These are phyloP conservation scores for Taenioides sp. DNA, from an alignment of 2,797 vertebrate species.

Conservation along the genomic window DNA sequence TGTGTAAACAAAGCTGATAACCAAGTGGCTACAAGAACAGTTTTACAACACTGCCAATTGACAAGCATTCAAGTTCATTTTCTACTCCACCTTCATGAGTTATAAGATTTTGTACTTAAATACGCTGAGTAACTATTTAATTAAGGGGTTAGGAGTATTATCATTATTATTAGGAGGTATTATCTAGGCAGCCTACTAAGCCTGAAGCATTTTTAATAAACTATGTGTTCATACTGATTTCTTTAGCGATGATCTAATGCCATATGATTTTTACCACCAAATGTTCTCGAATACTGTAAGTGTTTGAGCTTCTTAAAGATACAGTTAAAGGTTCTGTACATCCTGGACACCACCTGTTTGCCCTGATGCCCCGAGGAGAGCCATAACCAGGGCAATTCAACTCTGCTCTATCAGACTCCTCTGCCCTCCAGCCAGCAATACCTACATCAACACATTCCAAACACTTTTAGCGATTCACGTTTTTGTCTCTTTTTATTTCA, in stretches of 20 bases:
- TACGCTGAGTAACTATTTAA: too few species aligned
- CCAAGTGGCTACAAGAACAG: too few species aligned
- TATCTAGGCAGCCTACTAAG: too few species aligned
- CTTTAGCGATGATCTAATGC: not conserved
- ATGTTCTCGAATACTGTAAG: not conserved
- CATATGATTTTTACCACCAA: not conserved
- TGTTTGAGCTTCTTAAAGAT: not conserved
- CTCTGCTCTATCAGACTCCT: not conserved
- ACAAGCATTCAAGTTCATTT: too few species aligned
- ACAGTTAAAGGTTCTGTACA: not conserved
- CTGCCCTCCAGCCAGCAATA: not conserved
- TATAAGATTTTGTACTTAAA: too few species aligned
- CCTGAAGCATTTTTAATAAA: too few species aligned
- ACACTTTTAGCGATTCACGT: not conserved
- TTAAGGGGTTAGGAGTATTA: too few species aligned
- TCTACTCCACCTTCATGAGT: too few species aligned
- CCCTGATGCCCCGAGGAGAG: not conserved
- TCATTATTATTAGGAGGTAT: too few species aligned
- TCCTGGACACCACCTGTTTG: slow-evolving; percentile 8
- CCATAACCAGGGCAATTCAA: not conserved
- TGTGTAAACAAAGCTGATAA: too few species aligned
- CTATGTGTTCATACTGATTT: too few species aligned
- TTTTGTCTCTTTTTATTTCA: not conserved
- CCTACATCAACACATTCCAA: not conserved
- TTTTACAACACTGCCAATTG: too few species aligned